Percentiles rank a stretch among this genome's conserved stretches.
Evolutionary conservation across 2,888 invertebrate species (phyloP).

Genomic region (Caenorhabditis angaria): DNA sequence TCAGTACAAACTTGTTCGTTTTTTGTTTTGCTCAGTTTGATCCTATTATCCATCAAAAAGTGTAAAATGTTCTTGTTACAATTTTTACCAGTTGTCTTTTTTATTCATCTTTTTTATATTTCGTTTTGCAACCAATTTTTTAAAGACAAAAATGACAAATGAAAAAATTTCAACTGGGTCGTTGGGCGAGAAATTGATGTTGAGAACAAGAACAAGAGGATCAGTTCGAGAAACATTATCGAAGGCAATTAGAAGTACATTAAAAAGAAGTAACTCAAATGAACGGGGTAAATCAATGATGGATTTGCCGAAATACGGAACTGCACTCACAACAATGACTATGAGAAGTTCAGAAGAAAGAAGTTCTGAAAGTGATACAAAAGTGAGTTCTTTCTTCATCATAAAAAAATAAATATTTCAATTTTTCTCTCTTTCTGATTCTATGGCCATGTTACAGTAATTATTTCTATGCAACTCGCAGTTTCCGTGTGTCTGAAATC

Average conservation of each 20-base stretch:
- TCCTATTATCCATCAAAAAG: background rate
- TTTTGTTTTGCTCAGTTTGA: slow-evolving; percentile 17
- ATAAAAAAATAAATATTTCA: no score
- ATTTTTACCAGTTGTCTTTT: background rate
- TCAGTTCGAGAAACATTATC: slow-evolving; percentile 48
- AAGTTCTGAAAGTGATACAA: slow-evolving; percentile 27
- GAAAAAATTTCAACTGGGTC: slow-evolving; percentile 50
- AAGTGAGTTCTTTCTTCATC: no score
- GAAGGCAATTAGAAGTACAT: slow-evolving; percentile 43
- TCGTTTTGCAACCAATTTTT: slow-evolving; percentile 12
- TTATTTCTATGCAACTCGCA: no score
- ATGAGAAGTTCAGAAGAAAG: slow-evolving; percentile 24
- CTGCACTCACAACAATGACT: slow-evolving; percentile 28
- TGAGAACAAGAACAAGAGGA: slow-evolving; percentile 38
- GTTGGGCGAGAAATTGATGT: slow-evolving; percentile 42
- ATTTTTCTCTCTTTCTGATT: no score
- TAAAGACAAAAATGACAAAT: slow-evolving; percentile 27
- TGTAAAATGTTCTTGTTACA: slow-evolving; percentile 5
- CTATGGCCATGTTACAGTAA: no score
- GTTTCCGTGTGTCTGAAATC: no score
- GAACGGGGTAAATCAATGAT: slow-evolving; percentile 26
- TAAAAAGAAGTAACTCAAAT: slow-evolving; percentile 35
- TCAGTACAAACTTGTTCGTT: background rate
- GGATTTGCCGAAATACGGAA: slow-evolving; percentile 28
- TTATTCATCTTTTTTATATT: slow-evolving; percentile 13